Conservation (phyloP, 2,113 vertebrate genomes). For the Apodemus sylvaticus region DNA sequence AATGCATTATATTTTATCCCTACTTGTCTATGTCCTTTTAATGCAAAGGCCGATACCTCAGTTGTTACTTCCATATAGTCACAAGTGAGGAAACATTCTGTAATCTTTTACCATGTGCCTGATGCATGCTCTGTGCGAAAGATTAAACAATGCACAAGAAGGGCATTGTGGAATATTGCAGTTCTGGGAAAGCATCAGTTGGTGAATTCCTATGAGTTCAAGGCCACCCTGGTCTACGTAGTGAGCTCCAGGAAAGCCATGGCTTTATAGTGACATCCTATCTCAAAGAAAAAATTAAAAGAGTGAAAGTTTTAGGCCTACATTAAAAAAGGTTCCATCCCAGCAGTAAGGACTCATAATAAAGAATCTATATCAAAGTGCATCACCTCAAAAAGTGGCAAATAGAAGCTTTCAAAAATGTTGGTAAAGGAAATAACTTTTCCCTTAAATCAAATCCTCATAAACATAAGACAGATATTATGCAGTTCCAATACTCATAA, state of each 20-base stretch:
- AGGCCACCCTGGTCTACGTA: neutral
- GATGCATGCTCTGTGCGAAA: neutral
- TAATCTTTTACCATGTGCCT: neutral
- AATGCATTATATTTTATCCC: neutral
- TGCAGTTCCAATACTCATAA: neutral
- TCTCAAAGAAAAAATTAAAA: neutral
- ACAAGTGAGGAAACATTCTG: neutral
- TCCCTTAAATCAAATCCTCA: conserved; percentile 16
- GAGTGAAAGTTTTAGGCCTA: neutral
- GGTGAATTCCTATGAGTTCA: neutral
- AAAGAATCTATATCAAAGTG: neutral
- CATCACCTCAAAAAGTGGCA: neutral
- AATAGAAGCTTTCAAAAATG: neutral
- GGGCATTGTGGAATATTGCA: neutral
- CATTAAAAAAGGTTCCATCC: neutral
- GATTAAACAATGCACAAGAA: neutral
- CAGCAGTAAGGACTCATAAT: neutral
- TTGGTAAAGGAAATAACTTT: neutral
- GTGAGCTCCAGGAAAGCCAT: neutral
- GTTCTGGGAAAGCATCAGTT: neutral
- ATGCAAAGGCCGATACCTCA: neutral
- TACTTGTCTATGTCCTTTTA: neutral
- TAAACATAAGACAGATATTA: conserved; percentile 18
- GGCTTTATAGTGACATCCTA: neutral
- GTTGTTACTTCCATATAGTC: neutral